Evolutionary conservation across 2,888 invertebrate species (phyloP).

Genomic region (Meiosimyza decipiens): DNA sequence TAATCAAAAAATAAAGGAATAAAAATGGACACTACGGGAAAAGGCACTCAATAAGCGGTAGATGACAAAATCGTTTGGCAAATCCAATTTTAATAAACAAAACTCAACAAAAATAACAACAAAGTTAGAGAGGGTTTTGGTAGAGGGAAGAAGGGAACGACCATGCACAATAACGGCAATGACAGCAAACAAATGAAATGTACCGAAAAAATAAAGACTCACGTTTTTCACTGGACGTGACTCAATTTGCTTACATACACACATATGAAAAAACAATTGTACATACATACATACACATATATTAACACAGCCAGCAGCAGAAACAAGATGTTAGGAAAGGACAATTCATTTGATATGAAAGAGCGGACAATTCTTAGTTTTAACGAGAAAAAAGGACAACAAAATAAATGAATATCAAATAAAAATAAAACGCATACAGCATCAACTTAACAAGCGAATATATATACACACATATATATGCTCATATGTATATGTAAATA

Average conservation of each 20-base stretch:
- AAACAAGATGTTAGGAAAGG: no score
- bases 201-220: slow-evolving; percentile 60
- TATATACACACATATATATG: no score
- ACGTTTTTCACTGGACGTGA: slow-evolving; percentile 60
- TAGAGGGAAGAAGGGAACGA: no score
- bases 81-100: slow-evolving; percentile 35
- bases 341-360: no score
- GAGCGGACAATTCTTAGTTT: no score
- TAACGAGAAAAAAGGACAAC: no score
- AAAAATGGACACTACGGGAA: neutral
- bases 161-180: neutral
- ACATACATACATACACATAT: slow-evolving; percentile 6
- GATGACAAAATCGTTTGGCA: slow-evolving; percentile 23
- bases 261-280: slow-evolving; percentile 15
- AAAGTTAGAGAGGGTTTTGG: no score
- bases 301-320: neutral
- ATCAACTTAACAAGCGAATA: no score
- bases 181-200: slow-evolving; percentile 50
- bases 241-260: slow-evolving; percentile 57
- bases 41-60: slow-evolving; percentile 2
- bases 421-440: no score
- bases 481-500: no score
- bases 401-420: no score
- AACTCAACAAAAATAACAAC: neutral
- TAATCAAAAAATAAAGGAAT: neutral